Evolutionary conservation across 1,140 invertebrate genomes (phyloP).

Genomic region (Monomorium pharaonis): DNA sequence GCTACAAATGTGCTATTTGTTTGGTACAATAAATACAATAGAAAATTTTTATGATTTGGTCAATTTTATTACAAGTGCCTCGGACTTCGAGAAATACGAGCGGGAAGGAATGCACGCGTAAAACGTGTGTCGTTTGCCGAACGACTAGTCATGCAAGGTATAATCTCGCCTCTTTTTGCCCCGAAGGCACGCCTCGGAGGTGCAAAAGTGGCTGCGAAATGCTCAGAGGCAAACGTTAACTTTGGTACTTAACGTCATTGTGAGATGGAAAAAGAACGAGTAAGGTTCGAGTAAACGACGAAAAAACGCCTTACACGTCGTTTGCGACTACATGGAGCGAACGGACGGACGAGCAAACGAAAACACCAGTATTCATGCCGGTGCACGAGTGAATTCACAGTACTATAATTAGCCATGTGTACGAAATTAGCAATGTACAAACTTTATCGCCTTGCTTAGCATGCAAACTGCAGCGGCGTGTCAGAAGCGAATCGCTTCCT

Average conservation of each 20-base stretch:
- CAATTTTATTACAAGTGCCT: not conserved
- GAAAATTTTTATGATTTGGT: not conserved
- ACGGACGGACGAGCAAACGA: not conserved
- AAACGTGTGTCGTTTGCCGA: slow-evolving; percentile 45
- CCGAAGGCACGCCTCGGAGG: not conserved
- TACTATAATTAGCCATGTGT: slow-evolving; percentile 6
- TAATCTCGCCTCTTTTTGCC: slow-evolving; percentile 12
- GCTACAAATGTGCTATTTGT: not conserved
- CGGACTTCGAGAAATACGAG: slow-evolving; percentile 7
- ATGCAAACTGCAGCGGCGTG: slow-evolving; percentile 7
- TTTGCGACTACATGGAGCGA: not conserved
- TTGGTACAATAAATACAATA: not conserved
- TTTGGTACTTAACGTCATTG: slow-evolving; percentile 40
- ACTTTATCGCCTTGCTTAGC: slow-evolving; percentile 21
- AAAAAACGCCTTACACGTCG: slow-evolving; percentile 14
- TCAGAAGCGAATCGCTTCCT: slow-evolving; percentile 18
- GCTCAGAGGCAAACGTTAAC: slow-evolving; percentile 47
- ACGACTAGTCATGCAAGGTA: slow-evolving; percentile 59
- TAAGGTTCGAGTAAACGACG: not conserved
- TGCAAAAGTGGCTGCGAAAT: slow-evolving; percentile 8
- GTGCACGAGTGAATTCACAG: not conserved
- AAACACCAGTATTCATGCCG: not conserved
- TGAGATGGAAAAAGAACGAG: slow-evolving; percentile 6
- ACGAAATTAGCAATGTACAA: slow-evolving; percentile 24
- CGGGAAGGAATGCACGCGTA: slow-evolving; percentile 18